A percentile compares a stretch with the other conserved stretches of the same genome.
These are phyloP conservation scores for Oenanthe melanoleuca DNA, from an alignment of 2,113 vertebrate species.

Conservation along the genomic window DNA sequence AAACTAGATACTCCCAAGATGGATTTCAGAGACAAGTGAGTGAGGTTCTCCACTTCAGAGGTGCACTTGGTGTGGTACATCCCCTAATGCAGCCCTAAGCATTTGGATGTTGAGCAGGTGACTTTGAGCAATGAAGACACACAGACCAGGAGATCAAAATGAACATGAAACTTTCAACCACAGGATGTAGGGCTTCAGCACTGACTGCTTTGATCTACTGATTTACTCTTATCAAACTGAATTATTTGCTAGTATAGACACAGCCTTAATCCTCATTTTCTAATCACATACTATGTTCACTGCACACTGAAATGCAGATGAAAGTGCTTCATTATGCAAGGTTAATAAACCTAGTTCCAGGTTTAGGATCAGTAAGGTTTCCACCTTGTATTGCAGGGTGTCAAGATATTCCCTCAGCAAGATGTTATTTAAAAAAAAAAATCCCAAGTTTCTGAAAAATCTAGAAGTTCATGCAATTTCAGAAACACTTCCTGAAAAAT, in stretches of 20 bases:
- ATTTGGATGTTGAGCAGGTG: neutral
- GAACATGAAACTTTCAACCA: neutral
- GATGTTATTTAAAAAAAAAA: neutral
- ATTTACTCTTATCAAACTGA: neutral
- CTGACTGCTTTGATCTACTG: neutral
- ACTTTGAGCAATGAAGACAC: neutral
- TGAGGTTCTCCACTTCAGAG: neutral
- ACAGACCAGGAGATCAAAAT: neutral
- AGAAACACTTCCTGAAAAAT: neutral
- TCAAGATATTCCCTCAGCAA: neutral
- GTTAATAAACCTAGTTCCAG: neutral
- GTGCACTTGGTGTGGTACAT: no score
- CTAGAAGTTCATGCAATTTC: neutral
- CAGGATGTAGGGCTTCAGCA: neutral
- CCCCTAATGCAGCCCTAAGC: neutral
- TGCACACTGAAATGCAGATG: neutral
- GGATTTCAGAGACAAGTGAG: neutral
- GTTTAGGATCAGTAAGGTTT: neutral
- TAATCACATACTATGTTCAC: neutral
- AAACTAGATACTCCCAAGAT: neutral
- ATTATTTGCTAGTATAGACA: constrained; percentile 14
- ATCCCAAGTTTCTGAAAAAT: neutral
- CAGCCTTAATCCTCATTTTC: neutral
- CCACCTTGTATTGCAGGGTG: neutral
- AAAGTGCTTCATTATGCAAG: neutral